A percentile compares a stretch with the other conserved stretches of the same genome.
phyloP scores from a whole-genome alignment of 2,888 invertebrate species.

The Sepioteuthis lessoniana region DNA sequence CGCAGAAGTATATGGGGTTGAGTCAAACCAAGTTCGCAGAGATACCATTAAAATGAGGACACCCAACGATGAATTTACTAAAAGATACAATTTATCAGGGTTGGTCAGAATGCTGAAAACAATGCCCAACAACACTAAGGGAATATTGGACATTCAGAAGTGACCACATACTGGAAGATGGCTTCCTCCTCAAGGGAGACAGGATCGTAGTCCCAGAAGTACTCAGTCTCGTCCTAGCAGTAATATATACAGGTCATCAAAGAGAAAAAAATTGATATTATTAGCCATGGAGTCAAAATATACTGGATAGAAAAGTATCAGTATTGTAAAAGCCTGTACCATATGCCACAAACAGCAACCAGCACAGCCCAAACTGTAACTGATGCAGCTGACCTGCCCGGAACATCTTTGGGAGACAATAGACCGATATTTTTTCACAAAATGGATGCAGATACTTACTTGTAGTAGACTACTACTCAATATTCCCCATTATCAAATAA shows the following conservation, averaged over 20 bases:
- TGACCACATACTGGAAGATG: too few species aligned
- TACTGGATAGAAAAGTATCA: constrained; percentile 52
- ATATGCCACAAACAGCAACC: constrained; percentile 50
- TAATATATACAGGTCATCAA: constrained; percentile 51
- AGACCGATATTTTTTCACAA: constrained; percentile 50
- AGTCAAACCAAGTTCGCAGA: too few species aligned
- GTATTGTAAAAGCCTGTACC: background rate
- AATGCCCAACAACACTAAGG: too few species aligned
- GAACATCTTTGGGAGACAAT: constrained; percentile 50
- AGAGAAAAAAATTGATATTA: constrained; percentile 51
- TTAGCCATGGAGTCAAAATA: constrained; percentile 48
- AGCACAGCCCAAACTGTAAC: too few species aligned
- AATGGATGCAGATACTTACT: constrained; percentile 47
- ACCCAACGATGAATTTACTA: too few species aligned
- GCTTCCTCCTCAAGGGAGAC: too few species aligned
- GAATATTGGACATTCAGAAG: too few species aligned
- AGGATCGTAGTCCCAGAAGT: too few species aligned
- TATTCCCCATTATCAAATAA: constrained; percentile 44
- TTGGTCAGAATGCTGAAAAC: too few species aligned
- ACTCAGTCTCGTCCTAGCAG: constrained; percentile 47
- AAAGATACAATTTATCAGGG: too few species aligned
- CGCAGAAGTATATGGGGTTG: too few species aligned
- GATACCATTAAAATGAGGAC: too few species aligned
- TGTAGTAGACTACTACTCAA: constrained; percentile 50
- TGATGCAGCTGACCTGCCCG: constrained; percentile 45